Evolutionary conservation across 2,888 invertebrate species (phyloP).

Genomic region (Phania funesta): DNA sequence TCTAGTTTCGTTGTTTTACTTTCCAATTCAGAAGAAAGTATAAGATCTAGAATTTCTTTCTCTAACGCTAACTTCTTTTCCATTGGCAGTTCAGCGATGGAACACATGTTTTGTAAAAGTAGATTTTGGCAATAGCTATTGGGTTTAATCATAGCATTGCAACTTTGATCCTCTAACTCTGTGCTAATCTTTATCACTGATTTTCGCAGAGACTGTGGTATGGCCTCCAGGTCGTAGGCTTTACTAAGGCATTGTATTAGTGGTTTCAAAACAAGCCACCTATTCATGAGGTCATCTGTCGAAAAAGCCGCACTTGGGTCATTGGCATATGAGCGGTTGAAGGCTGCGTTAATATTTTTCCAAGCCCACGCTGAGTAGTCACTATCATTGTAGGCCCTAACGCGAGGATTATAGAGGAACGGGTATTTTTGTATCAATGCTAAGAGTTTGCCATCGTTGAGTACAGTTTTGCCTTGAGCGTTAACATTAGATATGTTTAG

Average conservation of each 20-base stretch:
- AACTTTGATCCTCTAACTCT: constrained; percentile 40
- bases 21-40: constrained; percentile 69
- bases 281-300: constrained; percentile 68
- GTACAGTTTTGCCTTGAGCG: constrained; percentile 62
- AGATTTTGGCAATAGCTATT: constrained; percentile 25
- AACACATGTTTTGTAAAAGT: constrained; percentile 66
- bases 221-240: constrained; percentile 61
- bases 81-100: constrained; percentile 66
- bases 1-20: constrained; percentile 39
- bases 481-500: constrained; percentile 69
- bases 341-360: constrained; percentile 64
- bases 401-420: constrained; percentile 66
- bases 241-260: constrained; percentile 68
- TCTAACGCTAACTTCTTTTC: constrained; percentile 69
- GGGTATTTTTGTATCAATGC: constrained; percentile 68
- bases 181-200: constrained; percentile 68
- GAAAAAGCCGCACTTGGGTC: constrained; percentile 65
- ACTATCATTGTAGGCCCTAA: constrained; percentile 61
- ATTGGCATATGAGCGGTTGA: constrained; percentile 65
- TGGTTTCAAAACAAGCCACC: constrained; percentile 71
- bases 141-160: constrained; percentile 7
- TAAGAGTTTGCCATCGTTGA: constrained; percentile 69
- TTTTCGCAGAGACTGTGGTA: constrained; percentile 66
- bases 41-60: constrained; percentile 71
- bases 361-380: constrained; percentile 69